Evolutionary conservation across 1,140 invertebrate genomes (phyloP).

Genomic region (Holotrichia oblita): DNA sequence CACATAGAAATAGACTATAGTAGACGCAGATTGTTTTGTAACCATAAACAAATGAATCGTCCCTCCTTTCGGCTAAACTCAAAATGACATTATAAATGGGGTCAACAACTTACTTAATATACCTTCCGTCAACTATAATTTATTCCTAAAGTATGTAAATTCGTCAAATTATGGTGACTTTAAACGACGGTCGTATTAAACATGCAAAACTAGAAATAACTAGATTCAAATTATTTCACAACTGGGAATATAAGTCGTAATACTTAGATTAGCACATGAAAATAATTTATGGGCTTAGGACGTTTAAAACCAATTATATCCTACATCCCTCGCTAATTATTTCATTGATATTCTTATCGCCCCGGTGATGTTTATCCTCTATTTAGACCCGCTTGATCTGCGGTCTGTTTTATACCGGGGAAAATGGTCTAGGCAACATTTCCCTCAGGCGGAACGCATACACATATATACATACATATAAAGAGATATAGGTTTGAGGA

Average conservation of each 20-base stretch:
- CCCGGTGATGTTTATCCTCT: slow-evolving; percentile 14
- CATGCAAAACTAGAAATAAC: background rate
- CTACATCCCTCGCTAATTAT: slow-evolving; percentile 5
- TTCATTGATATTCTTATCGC: slow-evolving; percentile 20
- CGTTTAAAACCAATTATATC: slow-evolving; percentile 21
- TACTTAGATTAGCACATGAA: slow-evolving; percentile 5
- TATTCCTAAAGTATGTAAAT: background rate
- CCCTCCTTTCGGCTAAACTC: background rate
- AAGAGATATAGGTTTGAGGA: background rate
- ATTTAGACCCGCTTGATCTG: background rate
- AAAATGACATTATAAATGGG: background rate
- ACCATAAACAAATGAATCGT: too few species aligned
- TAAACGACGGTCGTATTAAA: background rate
- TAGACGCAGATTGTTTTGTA: too few species aligned
- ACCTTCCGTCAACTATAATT: too few species aligned
- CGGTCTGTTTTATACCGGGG: background rate
- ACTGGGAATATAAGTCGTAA: background rate
- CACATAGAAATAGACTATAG: too few species aligned
- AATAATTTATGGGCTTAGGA: slow-evolving; percentile 4
- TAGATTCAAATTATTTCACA: background rate
- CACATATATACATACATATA: background rate
- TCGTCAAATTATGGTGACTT: background rate
- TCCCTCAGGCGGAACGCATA: slow-evolving; percentile 1
- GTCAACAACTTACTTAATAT: too few species aligned
- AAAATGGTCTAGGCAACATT: background rate